A percentile compares a stretch with the other conserved stretches of the same genome.
These are phyloP conservation scores for Pycnomerus fuliginosus DNA, from an alignment of 2,888 invertebrate genomes.

Conservation along the genomic window DNA sequence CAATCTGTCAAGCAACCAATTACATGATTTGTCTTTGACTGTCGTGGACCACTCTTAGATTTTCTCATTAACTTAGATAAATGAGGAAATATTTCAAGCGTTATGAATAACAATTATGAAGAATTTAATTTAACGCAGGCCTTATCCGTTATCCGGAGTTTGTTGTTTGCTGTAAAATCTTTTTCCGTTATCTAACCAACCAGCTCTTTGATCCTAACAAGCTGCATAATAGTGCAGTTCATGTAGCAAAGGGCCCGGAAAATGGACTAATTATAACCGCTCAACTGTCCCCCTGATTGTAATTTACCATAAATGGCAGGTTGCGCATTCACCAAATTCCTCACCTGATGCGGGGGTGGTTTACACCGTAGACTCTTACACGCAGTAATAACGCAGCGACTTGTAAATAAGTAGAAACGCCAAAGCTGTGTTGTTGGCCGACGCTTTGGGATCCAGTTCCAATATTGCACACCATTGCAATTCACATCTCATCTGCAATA, in stretches of 20 bases:
- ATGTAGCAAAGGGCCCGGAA: too few species aligned
- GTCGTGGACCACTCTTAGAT: slow-evolving; percentile 32
- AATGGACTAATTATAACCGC: too few species aligned
- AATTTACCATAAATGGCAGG: too few species aligned
- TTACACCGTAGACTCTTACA: too few species aligned
- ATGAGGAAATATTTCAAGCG: slow-evolving; percentile 37
- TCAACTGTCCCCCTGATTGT: too few species aligned
- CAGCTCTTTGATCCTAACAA: too few species aligned
- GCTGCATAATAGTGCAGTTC: too few species aligned
- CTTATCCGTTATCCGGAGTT: not conserved
- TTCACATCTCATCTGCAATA: slow-evolving; percentile 49
- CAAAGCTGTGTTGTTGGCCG: slow-evolving; percentile 28
- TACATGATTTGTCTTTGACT: slow-evolving; percentile 42
- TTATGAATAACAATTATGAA: slow-evolving; percentile 42
- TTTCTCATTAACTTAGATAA: slow-evolving; percentile 44
- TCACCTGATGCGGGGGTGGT: too few species aligned
- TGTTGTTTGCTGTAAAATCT: slow-evolving; percentile 7
- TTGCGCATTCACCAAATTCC: too few species aligned
- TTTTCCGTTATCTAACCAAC: too few species aligned
- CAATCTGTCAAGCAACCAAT: slow-evolving; percentile 42
- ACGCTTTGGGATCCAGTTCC: slow-evolving; percentile 33
- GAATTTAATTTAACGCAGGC: slow-evolving; percentile 31
- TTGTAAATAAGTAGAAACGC: slow-evolving; percentile 17
- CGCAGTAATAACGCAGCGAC: too few species aligned
- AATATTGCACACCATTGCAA: slow-evolving; percentile 43